These are phyloP conservation scores for Cerastis rubricosa DNA, from an alignment of 2,888 invertebrate species.

Conservation along the genomic window DNA sequence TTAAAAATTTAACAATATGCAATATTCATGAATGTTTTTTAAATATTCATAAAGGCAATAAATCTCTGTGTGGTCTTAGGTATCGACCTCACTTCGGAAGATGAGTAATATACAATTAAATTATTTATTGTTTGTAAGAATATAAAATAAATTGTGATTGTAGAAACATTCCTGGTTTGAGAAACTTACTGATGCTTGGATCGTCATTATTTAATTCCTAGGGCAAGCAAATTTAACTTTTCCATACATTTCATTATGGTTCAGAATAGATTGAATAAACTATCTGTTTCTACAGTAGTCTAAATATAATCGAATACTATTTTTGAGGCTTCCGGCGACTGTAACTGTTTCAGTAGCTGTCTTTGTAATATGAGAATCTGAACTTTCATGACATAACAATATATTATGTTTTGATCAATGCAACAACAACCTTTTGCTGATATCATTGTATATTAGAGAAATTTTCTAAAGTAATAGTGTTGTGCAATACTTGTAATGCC, in stretches of 20 bases:
- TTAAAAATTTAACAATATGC: slow-evolving; percentile 15
- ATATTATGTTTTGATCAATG: background rate
- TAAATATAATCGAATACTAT: background rate
- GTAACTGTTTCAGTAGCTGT: background rate
- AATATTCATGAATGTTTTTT: slow-evolving; percentile 20
- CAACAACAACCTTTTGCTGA: background rate
- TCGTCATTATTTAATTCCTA: background rate
- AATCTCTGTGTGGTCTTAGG: slow-evolving; percentile 30
- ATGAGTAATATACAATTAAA: background rate
- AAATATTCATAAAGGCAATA: slow-evolving; percentile 35
- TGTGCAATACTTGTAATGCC: slow-evolving; percentile 50
- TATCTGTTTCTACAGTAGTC: background rate
- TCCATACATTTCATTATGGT: background rate
- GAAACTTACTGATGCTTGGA: background rate
- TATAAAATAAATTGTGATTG: background rate
- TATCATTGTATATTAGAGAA: background rate
- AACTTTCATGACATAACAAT: background rate
- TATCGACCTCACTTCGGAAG: background rate
- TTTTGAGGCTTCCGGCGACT: too few relatives aligned
- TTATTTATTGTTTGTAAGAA: background rate
- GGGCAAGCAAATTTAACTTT: background rate
- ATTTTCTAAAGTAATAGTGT: slow-evolving; percentile 36
- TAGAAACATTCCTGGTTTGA: background rate
- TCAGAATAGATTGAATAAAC: background rate
- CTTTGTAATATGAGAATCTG: background rate